Evolutionary conservation across 2,113 vertebrate genomes (phyloP).

Genomic region (Pelobates fuscus): DNA sequence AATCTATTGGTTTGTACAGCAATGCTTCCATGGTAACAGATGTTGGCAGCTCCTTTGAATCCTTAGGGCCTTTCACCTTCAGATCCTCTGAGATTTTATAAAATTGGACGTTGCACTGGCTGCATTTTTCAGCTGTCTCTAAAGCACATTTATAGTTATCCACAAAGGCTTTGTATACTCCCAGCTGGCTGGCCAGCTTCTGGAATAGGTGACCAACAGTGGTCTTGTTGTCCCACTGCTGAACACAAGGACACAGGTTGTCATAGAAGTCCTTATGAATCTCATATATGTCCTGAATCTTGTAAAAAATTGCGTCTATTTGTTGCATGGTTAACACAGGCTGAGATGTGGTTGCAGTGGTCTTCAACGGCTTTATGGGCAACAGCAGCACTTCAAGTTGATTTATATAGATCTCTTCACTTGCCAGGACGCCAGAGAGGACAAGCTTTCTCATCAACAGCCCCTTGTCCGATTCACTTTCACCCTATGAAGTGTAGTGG

Average conservation of each 20-base stretch:
- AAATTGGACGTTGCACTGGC: slow-evolving; percentile 91
- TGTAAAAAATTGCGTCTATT: slow-evolving; percentile 96
- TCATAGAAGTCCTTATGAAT: slow-evolving; percentile 97
- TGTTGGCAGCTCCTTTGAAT: slow-evolving; percentile 89
- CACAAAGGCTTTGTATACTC: slow-evolving; percentile 96
- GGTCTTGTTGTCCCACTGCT: slow-evolving; percentile 92
- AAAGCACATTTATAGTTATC: slow-evolving; percentile 97
- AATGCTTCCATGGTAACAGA: slow-evolving; percentile 92
- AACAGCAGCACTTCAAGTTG: slow-evolving; percentile 92
- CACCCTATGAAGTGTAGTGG: too few relatives aligned
- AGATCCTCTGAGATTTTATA: slow-evolving; percentile 97
- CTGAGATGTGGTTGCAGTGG: slow-evolving; percentile 92
- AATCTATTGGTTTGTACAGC: slow-evolving; percentile 97
- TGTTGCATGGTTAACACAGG: slow-evolving; percentile 93
- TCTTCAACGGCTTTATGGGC: slow-evolving; percentile 96
- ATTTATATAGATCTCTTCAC: slow-evolving; percentile 98
- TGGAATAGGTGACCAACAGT: slow-evolving; percentile 96
- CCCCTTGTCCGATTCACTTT: slow-evolving; percentile 81
- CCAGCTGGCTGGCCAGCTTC: slow-evolving; percentile 95
- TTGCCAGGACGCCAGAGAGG: slow-evolving; percentile 92
- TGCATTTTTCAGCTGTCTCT: slow-evolving; percentile 93
- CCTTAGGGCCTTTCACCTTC: slow-evolving; percentile 94
- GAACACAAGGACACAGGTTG: slow-evolving; percentile 86
- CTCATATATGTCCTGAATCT: slow-evolving; percentile 95
- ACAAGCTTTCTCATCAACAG: slow-evolving; percentile 97